phyloP scores from a whole-genome alignment of 2,888 invertebrate genomes.

The Acrobasis consociella region DNA sequence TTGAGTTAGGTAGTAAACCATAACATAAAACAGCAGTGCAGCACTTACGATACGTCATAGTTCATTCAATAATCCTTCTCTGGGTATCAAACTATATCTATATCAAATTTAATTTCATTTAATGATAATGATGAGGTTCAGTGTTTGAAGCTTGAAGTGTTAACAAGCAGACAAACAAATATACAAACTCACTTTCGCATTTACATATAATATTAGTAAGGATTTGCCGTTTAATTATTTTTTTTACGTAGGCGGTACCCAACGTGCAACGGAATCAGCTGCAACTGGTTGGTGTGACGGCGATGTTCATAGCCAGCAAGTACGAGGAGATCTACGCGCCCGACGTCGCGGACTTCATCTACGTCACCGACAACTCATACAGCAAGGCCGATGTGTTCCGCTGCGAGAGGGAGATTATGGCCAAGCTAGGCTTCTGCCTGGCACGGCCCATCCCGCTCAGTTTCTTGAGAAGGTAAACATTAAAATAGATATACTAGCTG shows the following conservation, averaged over 20 bases:
- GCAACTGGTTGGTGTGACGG: conserved; percentile 94
- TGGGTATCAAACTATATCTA: no score
- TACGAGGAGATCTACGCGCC: conserved; percentile 97
- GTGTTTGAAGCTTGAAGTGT: no score
- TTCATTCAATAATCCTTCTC: no score
- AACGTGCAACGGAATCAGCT: conserved; percentile 86
- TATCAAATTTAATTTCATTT: no score
- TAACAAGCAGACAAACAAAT: no score
- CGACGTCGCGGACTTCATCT: conserved; percentile 93
- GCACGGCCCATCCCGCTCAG: conserved; percentile 94
- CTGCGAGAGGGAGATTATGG: conserved; percentile 92
- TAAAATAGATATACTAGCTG: neutral
- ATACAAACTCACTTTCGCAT: no score
- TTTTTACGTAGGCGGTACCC: conserved; percentile 77
- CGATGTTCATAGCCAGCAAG: conserved; percentile 95
- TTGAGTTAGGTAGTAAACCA: no score
- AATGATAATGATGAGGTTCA: no score
- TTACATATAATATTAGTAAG: no score
- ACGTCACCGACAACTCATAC: conserved; percentile 95
- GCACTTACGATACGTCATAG: no score
- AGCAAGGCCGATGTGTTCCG: conserved; percentile 88
- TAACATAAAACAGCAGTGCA: no score
- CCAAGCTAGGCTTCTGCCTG: conserved; percentile 89
- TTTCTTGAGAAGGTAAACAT: conserved; percentile 90
- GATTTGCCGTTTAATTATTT: neutral